A percentile compares a stretch with the other conserved stretches of the same genome.
These are phyloP conservation scores for Pollenia griseotomentosa DNA, from an alignment of 2,888 invertebrate species.

Conservation along the genomic window DNA sequence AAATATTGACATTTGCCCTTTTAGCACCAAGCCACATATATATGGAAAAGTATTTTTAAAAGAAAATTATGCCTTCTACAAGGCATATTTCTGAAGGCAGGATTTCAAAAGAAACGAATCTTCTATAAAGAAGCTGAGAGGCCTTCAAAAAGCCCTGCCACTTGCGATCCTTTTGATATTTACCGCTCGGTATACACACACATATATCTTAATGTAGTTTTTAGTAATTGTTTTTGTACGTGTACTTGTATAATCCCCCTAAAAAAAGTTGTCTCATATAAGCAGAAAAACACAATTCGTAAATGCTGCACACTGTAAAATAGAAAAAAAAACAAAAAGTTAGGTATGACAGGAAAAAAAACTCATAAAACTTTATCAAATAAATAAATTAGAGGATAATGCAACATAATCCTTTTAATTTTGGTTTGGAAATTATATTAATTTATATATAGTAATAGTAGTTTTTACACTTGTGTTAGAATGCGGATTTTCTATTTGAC, in stretches of 20 bases:
- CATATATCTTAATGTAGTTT: not conserved
- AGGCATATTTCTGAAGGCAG: too few relatives aligned
- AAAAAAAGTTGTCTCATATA: conserved; percentile 36
- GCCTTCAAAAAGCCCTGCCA: too few relatives aligned
- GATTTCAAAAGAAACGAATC: too few relatives aligned
- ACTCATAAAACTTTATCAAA: conserved; percentile 68
- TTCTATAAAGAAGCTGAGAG: too few relatives aligned
- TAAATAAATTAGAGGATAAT: conserved; percentile 81
- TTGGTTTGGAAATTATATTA: conserved; percentile 69
- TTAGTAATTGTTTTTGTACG: conserved; percentile 32
- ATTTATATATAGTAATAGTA: too few relatives aligned
- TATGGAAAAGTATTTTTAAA: too few relatives aligned
- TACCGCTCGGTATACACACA: not conserved
- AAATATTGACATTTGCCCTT: too few relatives aligned
- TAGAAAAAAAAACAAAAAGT: conserved; percentile 54
- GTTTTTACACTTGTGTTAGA: conserved; percentile 56
- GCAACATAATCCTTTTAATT: conserved; percentile 81
- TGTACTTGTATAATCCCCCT: conserved; percentile 37
- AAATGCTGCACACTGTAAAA: conserved; percentile 32
- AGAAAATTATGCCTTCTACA: too few relatives aligned
- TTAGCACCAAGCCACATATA: too few relatives aligned
- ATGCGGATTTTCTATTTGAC: conserved; percentile 50
- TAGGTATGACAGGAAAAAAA: conserved; percentile 49
- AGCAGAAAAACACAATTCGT: conserved; percentile 44
- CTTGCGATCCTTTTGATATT: too few relatives aligned